Evolutionary conservation across 1,140 invertebrate genomes (phyloP), one percentile per base, ranked within the genome.

Genomic region (Neodiprion pinetum): DNA sequence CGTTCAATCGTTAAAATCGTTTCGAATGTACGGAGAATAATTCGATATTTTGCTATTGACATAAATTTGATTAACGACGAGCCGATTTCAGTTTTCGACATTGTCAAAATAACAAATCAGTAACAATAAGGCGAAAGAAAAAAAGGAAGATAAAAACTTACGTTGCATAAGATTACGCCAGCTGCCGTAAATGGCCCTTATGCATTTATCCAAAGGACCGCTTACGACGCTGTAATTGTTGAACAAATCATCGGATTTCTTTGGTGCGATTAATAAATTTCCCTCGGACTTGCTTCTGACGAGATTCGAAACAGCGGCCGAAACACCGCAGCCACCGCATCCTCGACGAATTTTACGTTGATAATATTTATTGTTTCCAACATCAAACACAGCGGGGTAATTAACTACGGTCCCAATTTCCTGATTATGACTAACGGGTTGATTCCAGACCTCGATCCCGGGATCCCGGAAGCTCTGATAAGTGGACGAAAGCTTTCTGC

Each of bases 401-500:
- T 40, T 40, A 5, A 5, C 28, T 4, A 40, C 28, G 28, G 28
- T 40, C 28, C 28, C 28, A 40, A 40, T 40, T 40, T 40, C 2
- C 28, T 40, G 28, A 40, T 4, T 40, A 5, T 40, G 4, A 9
- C 4, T 61, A 12, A 5, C 53, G 53, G 74, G 74, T 67, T 83
- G 83, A 14, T 86, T 83, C 85, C 88, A 88, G 48, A 83, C 82
- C 72, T 88, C 86, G 23, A 87, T 78, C 11, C 87, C 87, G 14
- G 88, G 88, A 74, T 90, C 89, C n/a, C 85, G 86, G 78, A 90
- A 90, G 77, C 89, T 90, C 53, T 83, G 83, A 78, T 90, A 90
- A 28, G 88, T 90, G 70, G 89, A 89, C 17, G 88, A 87, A n/a
- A 40, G 14, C 40, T 72, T 28, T 75, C 82, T 85, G 73, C 81